Percentiles rank a stretch among this genome's conserved stretches.
Evolutionary conservation across 2,113 vertebrate genomes (phyloP).

Genomic region (Melospiza melodia): DNA sequence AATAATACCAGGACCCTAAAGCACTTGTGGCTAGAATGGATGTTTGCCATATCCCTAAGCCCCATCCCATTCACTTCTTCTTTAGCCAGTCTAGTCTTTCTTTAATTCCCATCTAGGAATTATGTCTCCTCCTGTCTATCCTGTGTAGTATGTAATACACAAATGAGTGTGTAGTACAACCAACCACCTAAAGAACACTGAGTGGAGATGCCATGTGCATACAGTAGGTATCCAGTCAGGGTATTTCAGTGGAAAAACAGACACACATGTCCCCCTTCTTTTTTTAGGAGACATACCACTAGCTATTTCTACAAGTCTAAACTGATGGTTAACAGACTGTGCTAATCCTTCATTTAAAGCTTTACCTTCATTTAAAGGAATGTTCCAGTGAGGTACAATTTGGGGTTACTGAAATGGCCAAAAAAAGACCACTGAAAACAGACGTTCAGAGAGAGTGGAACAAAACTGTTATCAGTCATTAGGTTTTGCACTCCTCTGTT

Average conservation of each 20-base stretch:
- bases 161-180: background rate
- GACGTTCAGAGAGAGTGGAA: background rate
- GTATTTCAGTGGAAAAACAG: background rate
- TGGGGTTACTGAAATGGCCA: background rate
- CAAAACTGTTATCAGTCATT: background rate
- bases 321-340: background rate
- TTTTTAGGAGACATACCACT: background rate
- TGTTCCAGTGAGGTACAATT: background rate
- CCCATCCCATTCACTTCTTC: background rate
- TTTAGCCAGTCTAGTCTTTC: background rate
- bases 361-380: conserved; percentile 10
- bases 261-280: background rate
- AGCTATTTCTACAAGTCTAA: conserved; percentile 25
- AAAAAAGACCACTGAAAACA: background rate
- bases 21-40: conserved; percentile 8
- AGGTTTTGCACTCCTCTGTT: background rate
- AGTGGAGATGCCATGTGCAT: background rate
- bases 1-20: conserved; percentile 20
- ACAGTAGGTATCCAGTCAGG: background rate
- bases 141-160: background rate
- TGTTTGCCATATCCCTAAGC: background rate
- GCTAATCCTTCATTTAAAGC: background rate
- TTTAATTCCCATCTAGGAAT: background rate
- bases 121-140: background rate
- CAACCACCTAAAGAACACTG: background rate